phyloP scores from a whole-genome alignment of 2,113 vertebrate genomes.

The Oryzias woworae region DNA sequence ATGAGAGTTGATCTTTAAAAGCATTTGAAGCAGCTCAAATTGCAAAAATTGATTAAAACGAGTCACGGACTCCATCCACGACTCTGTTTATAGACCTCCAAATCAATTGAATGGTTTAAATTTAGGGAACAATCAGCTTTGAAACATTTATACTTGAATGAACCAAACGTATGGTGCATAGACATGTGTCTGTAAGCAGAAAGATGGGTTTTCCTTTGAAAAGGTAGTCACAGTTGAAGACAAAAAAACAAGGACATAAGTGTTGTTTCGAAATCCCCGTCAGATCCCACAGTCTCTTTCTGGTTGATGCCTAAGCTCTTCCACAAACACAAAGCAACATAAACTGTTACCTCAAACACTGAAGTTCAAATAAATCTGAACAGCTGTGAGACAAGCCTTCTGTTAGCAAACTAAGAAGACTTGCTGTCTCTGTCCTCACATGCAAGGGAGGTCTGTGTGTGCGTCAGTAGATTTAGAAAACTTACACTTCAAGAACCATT shows the following conservation, averaged over 20 bases:
- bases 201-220: constrained; percentile 33
- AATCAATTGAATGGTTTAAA: constrained; percentile 72
- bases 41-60: constrained; percentile 59
- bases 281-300: constrained; percentile 29
- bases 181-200: no score
- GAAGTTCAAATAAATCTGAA: constrained; percentile 30
- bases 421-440: no score
- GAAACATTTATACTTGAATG: constrained; percentile 68
- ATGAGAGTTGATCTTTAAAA: constrained; percentile 15
- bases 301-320: constrained; percentile 32
- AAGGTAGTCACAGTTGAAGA: constrained; percentile 28
- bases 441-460: neutral
- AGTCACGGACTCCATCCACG: constrained; percentile 43
- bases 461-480: constrained; percentile 6
- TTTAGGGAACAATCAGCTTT: constrained; percentile 60
- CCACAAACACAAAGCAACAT: constrained; percentile 45
- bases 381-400: constrained; percentile 13
- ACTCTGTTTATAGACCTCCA: constrained; percentile 64
- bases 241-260: constrained; percentile 38
- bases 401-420: constrained; percentile 16
- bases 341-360: constrained; percentile 36
- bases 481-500: neutral
- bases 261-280: constrained; percentile 47
- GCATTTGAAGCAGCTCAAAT: constrained; percentile 38
- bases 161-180: constrained; percentile 61